A percentile compares a stretch with the other conserved stretches of the same genome.
Conservation (phyloP, 2,113 vertebrate genomes). For the Dasyprocta punctata region DNA sequence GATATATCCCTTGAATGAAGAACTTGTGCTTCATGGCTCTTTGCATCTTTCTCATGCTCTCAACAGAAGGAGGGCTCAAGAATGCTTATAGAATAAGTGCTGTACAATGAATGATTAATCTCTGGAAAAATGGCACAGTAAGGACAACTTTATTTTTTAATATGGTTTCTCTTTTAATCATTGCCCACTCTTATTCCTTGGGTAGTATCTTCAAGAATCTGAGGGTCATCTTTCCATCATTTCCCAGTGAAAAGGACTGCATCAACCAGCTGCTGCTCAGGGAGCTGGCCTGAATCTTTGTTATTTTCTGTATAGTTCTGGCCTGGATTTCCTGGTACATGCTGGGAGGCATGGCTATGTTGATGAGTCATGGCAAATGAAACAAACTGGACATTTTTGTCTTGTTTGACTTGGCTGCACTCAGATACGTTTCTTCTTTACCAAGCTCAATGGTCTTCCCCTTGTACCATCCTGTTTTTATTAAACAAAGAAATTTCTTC, state of each 20-base stretch:
- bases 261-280: neutral
- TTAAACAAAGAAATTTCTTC: constrained; percentile 45
- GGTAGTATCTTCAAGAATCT: neutral
- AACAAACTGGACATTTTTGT: constrained; percentile 58
- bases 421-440: constrained; percentile 55
- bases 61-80: neutral
- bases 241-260: neutral
- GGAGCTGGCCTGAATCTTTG: neutral
- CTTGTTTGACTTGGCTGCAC: constrained; percentile 20
- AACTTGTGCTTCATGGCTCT: neutral
- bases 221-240: neutral
- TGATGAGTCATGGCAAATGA: constrained; percentile 51
- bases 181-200: neutral
- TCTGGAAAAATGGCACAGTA: neutral
- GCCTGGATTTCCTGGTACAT: constrained; percentile 37
- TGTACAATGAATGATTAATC: neutral
- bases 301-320: neutral
- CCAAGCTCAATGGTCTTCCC: neutral
- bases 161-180: neutral
- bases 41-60: neutral
- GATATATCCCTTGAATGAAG: neutral
- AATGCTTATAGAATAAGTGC: neutral
- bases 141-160: neutral
- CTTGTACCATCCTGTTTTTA: constrained; percentile 8
- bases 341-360: constrained; percentile 6